Evolutionary conservation across 2,888 invertebrate species (phyloP).

Genomic region (Xestoiulus laeticollis): DNA sequence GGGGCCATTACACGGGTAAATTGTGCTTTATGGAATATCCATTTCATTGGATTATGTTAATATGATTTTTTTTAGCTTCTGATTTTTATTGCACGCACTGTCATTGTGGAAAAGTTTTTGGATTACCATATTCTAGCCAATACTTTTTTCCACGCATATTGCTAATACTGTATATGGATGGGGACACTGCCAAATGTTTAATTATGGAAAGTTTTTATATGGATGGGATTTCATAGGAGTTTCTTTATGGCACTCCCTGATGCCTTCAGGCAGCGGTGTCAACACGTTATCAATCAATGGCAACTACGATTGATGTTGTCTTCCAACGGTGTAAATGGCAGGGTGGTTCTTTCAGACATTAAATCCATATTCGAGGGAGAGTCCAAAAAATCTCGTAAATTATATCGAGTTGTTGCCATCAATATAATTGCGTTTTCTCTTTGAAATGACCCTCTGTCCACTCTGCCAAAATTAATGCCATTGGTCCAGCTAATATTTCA

Average conservation of each 20-base stretch:
- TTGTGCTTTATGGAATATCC: too few species aligned
- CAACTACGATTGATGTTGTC: constrained; percentile 37
- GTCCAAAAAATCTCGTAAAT: constrained; percentile 32
- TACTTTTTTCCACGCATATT: neutral
- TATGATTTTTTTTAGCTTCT: too few species aligned
- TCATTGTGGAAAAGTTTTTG: neutral
- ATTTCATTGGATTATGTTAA: too few species aligned
- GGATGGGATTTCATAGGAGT: constrained; percentile 27
- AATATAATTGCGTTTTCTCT: constrained; percentile 27
- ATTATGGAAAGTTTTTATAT: constrained; percentile 37
- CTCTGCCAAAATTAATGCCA: neutral
- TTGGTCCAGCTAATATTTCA: neutral
- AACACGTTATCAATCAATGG: constrained; percentile 37
- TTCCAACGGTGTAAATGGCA: constrained; percentile 34
- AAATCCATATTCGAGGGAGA: constrained; percentile 37
- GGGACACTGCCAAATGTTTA: constrained; percentile 32
- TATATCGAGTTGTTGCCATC: constrained; percentile 28
- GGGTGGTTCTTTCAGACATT: constrained; percentile 34
- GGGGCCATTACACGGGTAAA: too few species aligned
- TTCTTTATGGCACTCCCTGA: constrained; percentile 10
- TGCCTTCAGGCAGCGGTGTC: constrained; percentile 28
- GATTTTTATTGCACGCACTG: too few species aligned
- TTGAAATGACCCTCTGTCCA: neutral
- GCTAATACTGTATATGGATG: constrained; percentile 9
- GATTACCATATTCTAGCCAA: neutral